Conservation (phyloP, 2,797 vertebrate species). For the Lateolabrax maculatus region DNA sequence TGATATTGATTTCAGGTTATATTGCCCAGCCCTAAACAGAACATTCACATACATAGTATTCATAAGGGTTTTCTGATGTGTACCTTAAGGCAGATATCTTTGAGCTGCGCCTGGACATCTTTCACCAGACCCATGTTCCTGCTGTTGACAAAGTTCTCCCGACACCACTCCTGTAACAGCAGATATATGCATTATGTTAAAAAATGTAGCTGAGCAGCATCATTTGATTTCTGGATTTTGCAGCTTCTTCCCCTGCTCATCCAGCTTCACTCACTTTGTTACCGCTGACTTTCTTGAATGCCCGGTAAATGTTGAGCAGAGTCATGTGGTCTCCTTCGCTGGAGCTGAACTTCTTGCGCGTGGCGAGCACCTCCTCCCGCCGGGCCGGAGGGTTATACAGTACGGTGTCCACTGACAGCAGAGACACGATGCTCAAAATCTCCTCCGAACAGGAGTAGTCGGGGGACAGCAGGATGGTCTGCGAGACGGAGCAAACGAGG, state of each 20-base stretch:
- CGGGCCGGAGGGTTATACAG: conserved; percentile 92
- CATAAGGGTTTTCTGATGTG: neutral
- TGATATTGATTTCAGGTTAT: neutral
- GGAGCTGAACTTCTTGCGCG: conserved; percentile 92
- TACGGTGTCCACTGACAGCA: conserved; percentile 95
- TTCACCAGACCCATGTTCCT: conserved; percentile 94
- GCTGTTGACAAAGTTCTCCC: conserved; percentile 95
- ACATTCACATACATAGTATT: neutral
- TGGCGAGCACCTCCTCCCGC: conserved; percentile 90
- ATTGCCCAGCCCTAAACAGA: neutral
- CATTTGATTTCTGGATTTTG: fast-evolving
- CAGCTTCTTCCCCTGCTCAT: fast-evolving
- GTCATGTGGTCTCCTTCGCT: conserved; percentile 97
- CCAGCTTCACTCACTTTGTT: conserved; percentile 86
- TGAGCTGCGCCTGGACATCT: conserved; percentile 93
- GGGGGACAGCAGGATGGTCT: conserved; percentile 94
- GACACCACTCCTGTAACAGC: conserved; percentile 93
- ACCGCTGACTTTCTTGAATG: conserved; percentile 90
- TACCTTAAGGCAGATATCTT: conserved; percentile 97
- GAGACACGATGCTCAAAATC: conserved; percentile 92
- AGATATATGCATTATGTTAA: neutral
- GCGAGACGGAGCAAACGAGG: conserved; percentile 34
- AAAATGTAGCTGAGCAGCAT: neutral
- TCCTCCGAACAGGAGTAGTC: conserved; percentile 95
- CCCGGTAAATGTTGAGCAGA: conserved; percentile 92